Conservation (phyloP, 2,113 vertebrate species). For the Tychaedon coryphoeus region DNA sequence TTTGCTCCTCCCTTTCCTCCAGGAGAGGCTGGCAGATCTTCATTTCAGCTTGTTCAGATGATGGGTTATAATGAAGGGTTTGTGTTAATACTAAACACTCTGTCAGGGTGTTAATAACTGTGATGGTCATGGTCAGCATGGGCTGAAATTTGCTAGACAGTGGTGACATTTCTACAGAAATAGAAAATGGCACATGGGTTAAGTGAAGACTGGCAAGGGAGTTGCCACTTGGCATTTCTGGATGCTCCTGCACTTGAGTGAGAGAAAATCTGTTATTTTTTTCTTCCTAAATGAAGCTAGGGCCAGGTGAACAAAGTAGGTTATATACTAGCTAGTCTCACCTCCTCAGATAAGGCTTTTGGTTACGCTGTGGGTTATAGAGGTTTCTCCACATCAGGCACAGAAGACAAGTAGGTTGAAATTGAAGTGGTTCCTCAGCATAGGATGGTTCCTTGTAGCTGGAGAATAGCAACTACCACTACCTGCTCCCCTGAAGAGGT, state of each 20-base stretch:
- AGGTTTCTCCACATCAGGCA: neutral
- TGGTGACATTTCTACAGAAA: neutral
- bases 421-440: neutral
- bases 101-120: neutral
- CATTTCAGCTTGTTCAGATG: neutral
- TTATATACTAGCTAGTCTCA: neutral
- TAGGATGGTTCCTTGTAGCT: neutral
- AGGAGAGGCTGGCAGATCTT: neutral
- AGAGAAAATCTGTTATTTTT: neutral
- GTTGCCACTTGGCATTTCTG: neutral
- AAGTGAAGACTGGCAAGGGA: neutral
- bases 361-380: neutral
- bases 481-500: neutral
- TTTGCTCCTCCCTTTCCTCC: constrained; percentile 25
- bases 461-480: neutral
- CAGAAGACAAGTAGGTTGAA: neutral
- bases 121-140: neutral
- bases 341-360: neutral
- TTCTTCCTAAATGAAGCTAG: neutral
- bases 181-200: neutral
- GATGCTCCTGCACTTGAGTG: neutral
- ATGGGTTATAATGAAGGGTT: neutral
- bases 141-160: neutral
- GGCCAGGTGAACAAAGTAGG: neutral
- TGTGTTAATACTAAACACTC: neutral